Percentiles rank a stretch among this genome's conserved stretches.
Conservation (phyloP, 2,113 vertebrate genomes). For the Mus musculus region GRCm39 chr8:125764001-125764500, state of each 20-base stretch:
- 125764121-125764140: not conserved
- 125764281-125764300: not conserved
- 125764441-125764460: not conserved
- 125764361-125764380: not conserved
- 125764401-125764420: not conserved
- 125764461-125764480: not conserved
- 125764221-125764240: not conserved
- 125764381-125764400: not conserved
- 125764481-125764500: not conserved
- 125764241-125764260: not conserved
- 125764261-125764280: not conserved
- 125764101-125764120: slow-evolving; percentile 7
- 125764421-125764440: not conserved
- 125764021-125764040: slow-evolving; percentile 28
- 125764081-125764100: not conserved
- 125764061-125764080: slow-evolving; percentile 54
- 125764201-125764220: not conserved
- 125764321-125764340: not conserved
- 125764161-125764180: not conserved
- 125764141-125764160: not conserved
- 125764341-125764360: not conserved
- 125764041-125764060: slow-evolving; percentile 73
- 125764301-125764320: not conserved
- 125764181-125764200: not conserved
- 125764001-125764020: slow-evolving; percentile 65